Percentiles rank a stretch among this genome's conserved stretches.
phyloP scores from a whole-genome alignment of 1,140 invertebrate genomes.

The Luehdorfia chinensis region DNA sequence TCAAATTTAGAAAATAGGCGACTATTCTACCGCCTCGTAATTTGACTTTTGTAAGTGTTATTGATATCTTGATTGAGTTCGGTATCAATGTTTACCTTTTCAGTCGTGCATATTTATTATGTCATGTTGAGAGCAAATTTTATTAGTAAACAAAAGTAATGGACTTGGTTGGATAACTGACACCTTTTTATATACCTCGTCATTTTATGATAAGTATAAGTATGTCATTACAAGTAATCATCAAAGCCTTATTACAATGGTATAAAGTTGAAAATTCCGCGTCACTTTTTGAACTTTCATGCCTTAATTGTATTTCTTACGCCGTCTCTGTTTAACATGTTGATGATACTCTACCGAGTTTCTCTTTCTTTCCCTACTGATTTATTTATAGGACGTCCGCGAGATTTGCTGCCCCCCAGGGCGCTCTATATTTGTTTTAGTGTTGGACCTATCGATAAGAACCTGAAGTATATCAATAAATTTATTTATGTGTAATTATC shows the following conservation, averaged over 20 bases:
- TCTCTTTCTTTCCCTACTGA: slow-evolving; percentile 34
- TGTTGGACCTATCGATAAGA: slow-evolving; percentile 32
- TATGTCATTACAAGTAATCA: slow-evolving; percentile 3
- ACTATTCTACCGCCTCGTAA: neutral
- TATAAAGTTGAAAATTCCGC: slow-evolving; percentile 6
- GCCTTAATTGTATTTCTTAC: slow-evolving; percentile 23
- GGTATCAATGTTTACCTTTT: neutral
- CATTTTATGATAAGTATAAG: slow-evolving; percentile 7
- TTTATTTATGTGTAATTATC: slow-evolving; percentile 17
- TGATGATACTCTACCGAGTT: slow-evolving; percentile 16
- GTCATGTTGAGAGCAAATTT: too few relatives aligned
- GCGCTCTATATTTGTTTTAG: slow-evolving; percentile 57
- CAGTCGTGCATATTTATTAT: too few relatives aligned
- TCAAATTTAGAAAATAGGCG: slow-evolving; percentile 7
- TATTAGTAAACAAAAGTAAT: too few relatives aligned
- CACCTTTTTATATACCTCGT: slow-evolving; percentile 8
- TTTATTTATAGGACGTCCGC: slow-evolving; percentile 61
- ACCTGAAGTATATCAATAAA: slow-evolving; percentile 5
- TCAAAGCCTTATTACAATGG: neutral
- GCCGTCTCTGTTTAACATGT: slow-evolving; percentile 33
- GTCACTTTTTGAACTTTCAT: neutral
- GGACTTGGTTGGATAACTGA: too few relatives aligned
- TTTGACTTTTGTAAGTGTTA: neutral
- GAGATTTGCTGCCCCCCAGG: slow-evolving; percentile 52
- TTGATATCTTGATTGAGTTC: neutral